These are phyloP conservation scores for Smutsia temminckii DNA, from an alignment of 2,797 vertebrate genomes.

Conservation along the genomic window DNA sequence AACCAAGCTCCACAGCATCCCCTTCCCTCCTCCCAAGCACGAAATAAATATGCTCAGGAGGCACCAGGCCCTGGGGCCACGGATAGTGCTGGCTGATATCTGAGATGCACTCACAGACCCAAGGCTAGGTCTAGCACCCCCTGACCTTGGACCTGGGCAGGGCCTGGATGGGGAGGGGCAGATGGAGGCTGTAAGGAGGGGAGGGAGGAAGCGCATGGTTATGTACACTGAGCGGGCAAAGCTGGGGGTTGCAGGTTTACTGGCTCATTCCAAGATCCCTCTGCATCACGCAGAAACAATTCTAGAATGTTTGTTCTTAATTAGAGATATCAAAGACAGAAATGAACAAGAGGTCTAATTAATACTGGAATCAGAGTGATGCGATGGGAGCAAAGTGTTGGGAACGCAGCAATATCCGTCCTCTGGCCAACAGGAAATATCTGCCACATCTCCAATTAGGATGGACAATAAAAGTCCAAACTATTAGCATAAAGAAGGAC, in stretches of 20 bases:
- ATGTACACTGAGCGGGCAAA: too few species aligned
- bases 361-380: constrained; percentile 72
- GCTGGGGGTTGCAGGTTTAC: rapidly evolving
- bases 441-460: constrained; percentile 58
- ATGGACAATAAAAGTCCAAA: background rate
- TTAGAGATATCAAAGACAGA: constrained; percentile 62
- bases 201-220: rapidly evolving
- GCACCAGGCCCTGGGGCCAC: background rate
- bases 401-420: constrained; percentile 46
- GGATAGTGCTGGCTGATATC: too few species aligned
- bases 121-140: background rate
- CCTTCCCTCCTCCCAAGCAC: background rate
- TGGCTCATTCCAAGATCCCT: background rate
- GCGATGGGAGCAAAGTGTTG: constrained; percentile 79
- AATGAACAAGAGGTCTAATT: constrained; percentile 72
- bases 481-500: constrained; percentile 41
- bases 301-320: constrained; percentile 61
- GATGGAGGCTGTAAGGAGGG: background rate
- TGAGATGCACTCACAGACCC: background rate
- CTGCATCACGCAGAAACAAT: background rate
- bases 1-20: background rate
- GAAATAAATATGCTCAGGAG: background rate
- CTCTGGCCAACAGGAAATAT: constrained; percentile 73
- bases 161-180: background rate
- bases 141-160: background rate